Evolutionary conservation across 2,113 vertebrate genomes (phyloP).

Genomic region (Ceuthmochares aereus): DNA sequence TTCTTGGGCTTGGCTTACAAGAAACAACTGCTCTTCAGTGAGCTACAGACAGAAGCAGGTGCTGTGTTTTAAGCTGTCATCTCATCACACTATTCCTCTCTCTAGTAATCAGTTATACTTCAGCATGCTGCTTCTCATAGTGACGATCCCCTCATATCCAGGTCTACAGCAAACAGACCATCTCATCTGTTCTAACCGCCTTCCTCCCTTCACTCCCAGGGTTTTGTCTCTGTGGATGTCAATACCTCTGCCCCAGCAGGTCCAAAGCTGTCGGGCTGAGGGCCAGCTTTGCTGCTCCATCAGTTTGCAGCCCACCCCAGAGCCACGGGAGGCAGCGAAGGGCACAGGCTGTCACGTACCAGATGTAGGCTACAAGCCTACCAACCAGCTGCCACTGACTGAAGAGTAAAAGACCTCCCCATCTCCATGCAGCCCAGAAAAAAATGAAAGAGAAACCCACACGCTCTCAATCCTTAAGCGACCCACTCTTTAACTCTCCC

Average conservation of each 20-base stretch:
- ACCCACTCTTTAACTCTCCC: background rate
- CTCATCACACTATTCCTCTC: background rate
- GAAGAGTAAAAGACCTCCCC: background rate
- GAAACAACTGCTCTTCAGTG: background rate
- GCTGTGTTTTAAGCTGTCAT: background rate
- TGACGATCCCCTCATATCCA: background rate
- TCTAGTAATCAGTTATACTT: background rate
- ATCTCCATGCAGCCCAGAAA: background rate
- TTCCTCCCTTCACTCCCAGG: background rate
- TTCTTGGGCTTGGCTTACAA: background rate
- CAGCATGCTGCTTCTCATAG: background rate
- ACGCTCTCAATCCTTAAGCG: background rate
- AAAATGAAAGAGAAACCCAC: background rate
- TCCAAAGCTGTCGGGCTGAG: background rate
- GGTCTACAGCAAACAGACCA: background rate
- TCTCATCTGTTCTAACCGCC: background rate
- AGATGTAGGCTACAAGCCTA: background rate
- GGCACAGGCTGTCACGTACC: background rate
- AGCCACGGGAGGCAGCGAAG: rapidly evolving
- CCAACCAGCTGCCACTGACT: background rate
- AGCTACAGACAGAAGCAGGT: background rate
- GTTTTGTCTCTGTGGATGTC: background rate
- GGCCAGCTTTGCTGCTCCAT: background rate
- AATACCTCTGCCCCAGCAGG: background rate
- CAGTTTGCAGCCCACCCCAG: background rate